Evolutionary conservation across 2,113 vertebrate species (phyloP).

Genomic region (Ploceus nigricollis): DNA sequence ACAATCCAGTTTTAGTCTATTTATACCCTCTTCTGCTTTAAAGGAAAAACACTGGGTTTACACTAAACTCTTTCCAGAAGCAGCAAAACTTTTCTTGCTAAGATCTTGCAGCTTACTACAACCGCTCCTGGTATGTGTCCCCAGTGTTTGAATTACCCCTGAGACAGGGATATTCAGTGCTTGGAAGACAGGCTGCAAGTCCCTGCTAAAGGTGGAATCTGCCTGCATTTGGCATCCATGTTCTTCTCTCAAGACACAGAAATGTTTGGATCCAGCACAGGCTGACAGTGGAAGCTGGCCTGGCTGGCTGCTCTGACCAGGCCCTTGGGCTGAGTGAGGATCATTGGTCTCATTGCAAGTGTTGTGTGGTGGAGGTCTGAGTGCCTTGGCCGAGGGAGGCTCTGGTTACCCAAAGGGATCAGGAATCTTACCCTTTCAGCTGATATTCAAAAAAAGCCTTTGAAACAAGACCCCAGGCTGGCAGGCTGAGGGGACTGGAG

Average conservation of each 20-base stretch:
- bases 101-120: neutral
- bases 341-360: fast-evolving
- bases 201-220: neutral
- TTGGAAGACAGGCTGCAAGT: neutral
- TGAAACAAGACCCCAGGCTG: neutral
- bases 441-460: neutral
- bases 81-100: neutral
- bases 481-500: neutral
- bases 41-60: neutral
- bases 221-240: fast-evolving
- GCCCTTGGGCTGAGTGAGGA: neutral
- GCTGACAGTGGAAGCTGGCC: neutral
- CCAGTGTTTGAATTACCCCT: neutral
- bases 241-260: neutral
- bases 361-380: fast-evolving
- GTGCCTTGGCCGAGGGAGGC: neutral
- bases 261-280: neutral
- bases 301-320: neutral
- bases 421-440: neutral
- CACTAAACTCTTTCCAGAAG: neutral
- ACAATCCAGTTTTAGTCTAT: neutral
- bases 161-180: neutral
- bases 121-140: neutral
- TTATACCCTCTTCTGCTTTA: neutral
- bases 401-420: neutral